phyloP scores from a whole-genome alignment of 2,113 vertebrate species.

The Physeter macrocephalus region DNA sequence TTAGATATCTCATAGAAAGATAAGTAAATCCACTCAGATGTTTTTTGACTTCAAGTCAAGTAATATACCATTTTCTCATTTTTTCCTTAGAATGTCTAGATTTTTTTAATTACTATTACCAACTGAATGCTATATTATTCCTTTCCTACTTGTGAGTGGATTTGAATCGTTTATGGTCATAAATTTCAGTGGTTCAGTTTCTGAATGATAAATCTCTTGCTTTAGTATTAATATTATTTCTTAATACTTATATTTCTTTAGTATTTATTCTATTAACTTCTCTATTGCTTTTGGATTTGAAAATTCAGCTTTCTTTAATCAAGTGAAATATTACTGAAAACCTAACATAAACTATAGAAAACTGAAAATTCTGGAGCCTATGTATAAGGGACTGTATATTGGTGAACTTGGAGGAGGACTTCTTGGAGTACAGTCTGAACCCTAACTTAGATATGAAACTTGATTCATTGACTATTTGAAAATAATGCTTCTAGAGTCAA shows the following conservation, averaged over 20 bases:
- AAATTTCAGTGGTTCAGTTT: neutral
- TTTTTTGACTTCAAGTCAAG: neutral
- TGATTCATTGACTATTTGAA: neutral
- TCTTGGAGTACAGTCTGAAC: neutral
- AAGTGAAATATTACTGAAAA: constrained; percentile 5
- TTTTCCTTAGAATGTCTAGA: neutral
- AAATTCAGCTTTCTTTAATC: neutral
- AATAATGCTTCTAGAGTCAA: neutral
- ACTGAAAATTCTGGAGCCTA: neutral
- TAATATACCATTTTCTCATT: neutral
- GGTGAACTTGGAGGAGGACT: neutral
- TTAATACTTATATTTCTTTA: neutral
- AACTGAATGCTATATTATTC: neutral
- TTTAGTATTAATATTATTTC: neutral
- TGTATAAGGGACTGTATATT: neutral
- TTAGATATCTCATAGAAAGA: neutral
- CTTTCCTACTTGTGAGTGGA: neutral
- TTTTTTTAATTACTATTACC: neutral
- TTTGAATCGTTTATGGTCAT: neutral
- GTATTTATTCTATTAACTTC: neutral
- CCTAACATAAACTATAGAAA: neutral
- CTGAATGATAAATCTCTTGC: neutral
- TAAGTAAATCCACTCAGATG: neutral
- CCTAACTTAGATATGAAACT: neutral
- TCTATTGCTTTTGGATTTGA: neutral